Evolutionary conservation across 2,888 invertebrate genomes (phyloP), one percentile per base, ranked within the genome.

Genomic region (Pilophorus perplexus): DNA sequence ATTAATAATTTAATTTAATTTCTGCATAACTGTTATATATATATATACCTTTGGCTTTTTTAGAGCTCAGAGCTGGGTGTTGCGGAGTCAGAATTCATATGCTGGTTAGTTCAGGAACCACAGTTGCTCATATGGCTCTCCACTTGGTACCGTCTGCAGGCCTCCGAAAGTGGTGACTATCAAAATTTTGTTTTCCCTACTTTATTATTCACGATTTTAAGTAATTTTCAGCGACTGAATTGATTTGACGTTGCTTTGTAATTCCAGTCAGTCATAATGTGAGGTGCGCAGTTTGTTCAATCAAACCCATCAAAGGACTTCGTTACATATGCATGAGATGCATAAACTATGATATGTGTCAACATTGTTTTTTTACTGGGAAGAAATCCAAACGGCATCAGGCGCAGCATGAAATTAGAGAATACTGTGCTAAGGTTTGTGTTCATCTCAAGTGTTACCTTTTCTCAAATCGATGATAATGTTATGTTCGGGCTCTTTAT

Each of bases 51-150:
- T 6, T 37, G 54, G 28, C 64, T 60, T 23, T 60, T 64, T 64
- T 60, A 66, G 38, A 57, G 84, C n/a, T 86, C 86, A 18, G 83
- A 85, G 77, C 79, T 86, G 6, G 88, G 88, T 16, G 80, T 88
- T 44, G 82, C 82, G 44, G 83, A 87, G 72, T 82, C 83, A 55
- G 78, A 80, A 12, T 88, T 89, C 71, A 82, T 87, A 6, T 77
- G 80, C 68, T 92, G 91, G 91, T 80, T 89, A 50, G 79, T 82
- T 73, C 79, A 79, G 23, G 83, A 83, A 69, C 83, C 84, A 8
- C 83, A 84, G 71, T 78, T 84, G 37, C 75, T 87, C 10, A 80
- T 83, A 6, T 87, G 86, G 86, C 78, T 86, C 71, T 83, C 85
- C 18, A 83, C 85, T 23, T 77, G 86, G 67, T 82, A 84, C 74